A percentile compares a stretch with the other conserved stretches of the same genome.
Evolutionary conservation across 2,888 invertebrate genomes (phyloP).

Genomic region (Apocheima hispidaria): DNA sequence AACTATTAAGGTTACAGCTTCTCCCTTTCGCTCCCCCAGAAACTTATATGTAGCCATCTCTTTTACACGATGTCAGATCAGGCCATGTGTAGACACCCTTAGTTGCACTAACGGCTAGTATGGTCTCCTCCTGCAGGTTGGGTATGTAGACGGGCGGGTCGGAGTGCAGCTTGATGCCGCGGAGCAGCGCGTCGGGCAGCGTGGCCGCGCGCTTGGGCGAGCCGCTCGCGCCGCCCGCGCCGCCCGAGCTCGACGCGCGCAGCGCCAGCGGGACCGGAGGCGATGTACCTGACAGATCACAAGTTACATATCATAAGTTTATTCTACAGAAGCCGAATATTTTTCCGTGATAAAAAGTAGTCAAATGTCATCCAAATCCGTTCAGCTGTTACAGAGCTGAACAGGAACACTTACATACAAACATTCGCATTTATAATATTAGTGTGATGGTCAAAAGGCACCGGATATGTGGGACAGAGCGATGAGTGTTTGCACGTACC

Average conservation of each 20-base stretch:
- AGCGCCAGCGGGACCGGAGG: constrained; percentile 79
- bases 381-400: too few species aligned
- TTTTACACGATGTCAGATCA: too few species aligned
- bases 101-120: constrained; percentile 90
- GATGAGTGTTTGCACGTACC: constrained; percentile 60
- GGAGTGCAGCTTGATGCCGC: constrained; percentile 80
- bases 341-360: too few species aligned
- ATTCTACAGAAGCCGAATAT: too few species aligned
- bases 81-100: too few species aligned
- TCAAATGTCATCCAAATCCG: too few species aligned
- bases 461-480: neutral
- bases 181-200: constrained; percentile 78
- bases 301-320: constrained; percentile 4
- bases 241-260: constrained; percentile 62
- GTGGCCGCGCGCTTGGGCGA: constrained; percentile 80
- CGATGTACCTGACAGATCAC: constrained; percentile 65
- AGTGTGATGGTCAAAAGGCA: too few species aligned
- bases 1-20: too few species aligned
- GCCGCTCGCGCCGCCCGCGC: constrained; percentile 86
- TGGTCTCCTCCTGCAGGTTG: constrained; percentile 97
- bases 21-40: too few species aligned
- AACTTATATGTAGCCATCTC: too few species aligned
- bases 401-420: too few species aligned
- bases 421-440: too few species aligned
- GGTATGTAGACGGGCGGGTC: constrained; percentile 92